These are phyloP conservation scores for Nematostella vectensis DNA, from an alignment of 92 coral and sea anemone species.

Conservation along the genomic window DNA sequence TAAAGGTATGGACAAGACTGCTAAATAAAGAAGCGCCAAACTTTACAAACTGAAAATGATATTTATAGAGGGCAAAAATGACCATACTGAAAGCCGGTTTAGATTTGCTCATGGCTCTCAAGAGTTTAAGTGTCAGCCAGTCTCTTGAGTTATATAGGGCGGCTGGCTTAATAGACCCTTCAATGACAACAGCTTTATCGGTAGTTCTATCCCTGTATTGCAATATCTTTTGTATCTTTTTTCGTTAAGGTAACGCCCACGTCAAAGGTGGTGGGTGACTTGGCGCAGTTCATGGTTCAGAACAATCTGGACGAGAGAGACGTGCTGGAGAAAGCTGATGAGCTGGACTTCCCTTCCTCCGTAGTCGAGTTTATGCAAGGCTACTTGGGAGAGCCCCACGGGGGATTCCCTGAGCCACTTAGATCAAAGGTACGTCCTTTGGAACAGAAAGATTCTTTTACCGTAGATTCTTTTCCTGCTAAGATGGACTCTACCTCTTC, in stretches of 20 bases:
- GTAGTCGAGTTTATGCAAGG: slow-evolving; percentile 98
- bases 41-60: no score
- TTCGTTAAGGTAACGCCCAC: slow-evolving; percentile 86
- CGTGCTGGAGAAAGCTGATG: slow-evolving; percentile 67
- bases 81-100: no score
- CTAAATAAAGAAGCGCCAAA: neutral
- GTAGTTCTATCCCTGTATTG: no score
- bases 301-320: slow-evolving; percentile 88
- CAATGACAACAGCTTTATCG: no score
- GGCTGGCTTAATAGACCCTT: no score
- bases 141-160: no score
- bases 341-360: slow-evolving; percentile 89
- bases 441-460: neutral
- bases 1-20: slow-evolving; percentile 46
- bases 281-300: slow-evolving; percentile 98
- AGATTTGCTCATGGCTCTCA: no score
- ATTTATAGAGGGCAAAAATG: no score
- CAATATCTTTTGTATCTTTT: neutral
- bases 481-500: slow-evolving; percentile 92
- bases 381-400: slow-evolving; percentile 90
- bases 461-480: slow-evolving; percentile 3
- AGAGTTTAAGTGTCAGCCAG: no score
- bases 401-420: slow-evolving; percentile 97
- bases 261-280: slow-evolving; percentile 95
- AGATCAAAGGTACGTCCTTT: slow-evolving; percentile 75